Evolutionary conservation across 2,888 invertebrate genomes (phyloP), one percentile per base, ranked within the genome.

Genomic region (Lasioglossum figueresi): DNA sequence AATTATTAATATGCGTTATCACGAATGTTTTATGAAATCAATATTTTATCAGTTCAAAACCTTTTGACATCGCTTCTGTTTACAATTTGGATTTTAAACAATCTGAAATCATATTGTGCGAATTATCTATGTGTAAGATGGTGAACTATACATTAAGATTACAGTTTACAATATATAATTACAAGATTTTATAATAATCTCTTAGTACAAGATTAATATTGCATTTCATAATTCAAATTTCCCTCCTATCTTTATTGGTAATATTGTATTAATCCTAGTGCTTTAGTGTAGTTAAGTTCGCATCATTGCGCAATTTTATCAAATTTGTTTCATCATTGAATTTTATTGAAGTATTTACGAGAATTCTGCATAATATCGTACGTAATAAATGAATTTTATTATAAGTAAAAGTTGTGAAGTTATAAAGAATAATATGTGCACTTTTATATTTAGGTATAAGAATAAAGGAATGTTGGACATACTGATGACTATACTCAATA

Each of bases 381-480:
- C 14, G 31, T 6, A 59, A 56, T 12, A n/a, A 59, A 37, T 76
- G 14, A 40, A 43, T 27, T 19, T 78, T 40, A 31, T 43, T 59
- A 48, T 31, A 31, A 23, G 2, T 31, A 10, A 59, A 56, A 52
- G 2, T n/a, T 56, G 2, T 52, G n/a, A 31, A 16, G 40, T 5
- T 77, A n/a, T n/a, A 27, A n/a, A 10, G 34, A 73, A 73, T 66
- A 70, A n/a, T n/a, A n/a, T 16, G 14, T n/a, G 40, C 70, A 43
- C 14, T 63, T 82, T 37, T 14, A 76, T 14, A 76, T 72, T 73
- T 73, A 73, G 68, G 12, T 68, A 72, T 23, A 48, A 74, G 27
- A 52, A 45, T 27, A 31, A 56, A 27, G 4, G 4, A 37, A 79
- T 56, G 86, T 81, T 85, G 87, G 83, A 4, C 45, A 27, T 66